phyloP scores from a whole-genome alignment of 2,113 vertebrate species.

The Corythornis cristatus region DNA sequence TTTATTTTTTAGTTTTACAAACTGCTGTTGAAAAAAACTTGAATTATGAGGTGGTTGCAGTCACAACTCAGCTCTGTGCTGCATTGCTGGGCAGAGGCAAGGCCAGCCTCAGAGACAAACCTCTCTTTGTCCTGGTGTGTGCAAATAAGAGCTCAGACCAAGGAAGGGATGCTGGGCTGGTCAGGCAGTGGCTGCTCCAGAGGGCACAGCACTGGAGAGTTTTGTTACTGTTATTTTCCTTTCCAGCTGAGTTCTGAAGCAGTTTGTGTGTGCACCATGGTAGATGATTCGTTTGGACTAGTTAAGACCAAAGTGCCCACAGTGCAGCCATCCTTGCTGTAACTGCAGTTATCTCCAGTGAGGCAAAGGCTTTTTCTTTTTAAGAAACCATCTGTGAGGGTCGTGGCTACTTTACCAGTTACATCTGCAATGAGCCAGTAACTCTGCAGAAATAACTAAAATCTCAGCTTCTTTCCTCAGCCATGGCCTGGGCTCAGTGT shows the following conservation, averaged over 20 bases:
- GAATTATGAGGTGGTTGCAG: background rate
- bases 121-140: accelerated
- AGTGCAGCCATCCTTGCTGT: background rate
- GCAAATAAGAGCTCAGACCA: background rate
- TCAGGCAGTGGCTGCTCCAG: background rate
- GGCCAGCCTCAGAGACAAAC: background rate
- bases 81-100: background rate
- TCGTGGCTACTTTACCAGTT: background rate
- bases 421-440: background rate
- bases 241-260: background rate
- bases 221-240: background rate
- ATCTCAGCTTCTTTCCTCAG: background rate
- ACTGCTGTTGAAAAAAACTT: background rate
- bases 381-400: background rate
- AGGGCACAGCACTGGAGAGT: background rate
- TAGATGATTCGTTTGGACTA: background rate
- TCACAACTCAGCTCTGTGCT: background rate
- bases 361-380: background rate
- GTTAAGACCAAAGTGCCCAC: background rate
- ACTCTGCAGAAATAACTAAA: background rate
- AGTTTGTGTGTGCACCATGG: background rate
- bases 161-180: background rate
- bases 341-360: background rate
- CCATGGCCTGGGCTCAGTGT: accelerated
- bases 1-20: too few relatives aligned